Evolutionary conservation across 2,113 vertebrate species (phyloP).

Genomic region (Dinomys branickii): DNA sequence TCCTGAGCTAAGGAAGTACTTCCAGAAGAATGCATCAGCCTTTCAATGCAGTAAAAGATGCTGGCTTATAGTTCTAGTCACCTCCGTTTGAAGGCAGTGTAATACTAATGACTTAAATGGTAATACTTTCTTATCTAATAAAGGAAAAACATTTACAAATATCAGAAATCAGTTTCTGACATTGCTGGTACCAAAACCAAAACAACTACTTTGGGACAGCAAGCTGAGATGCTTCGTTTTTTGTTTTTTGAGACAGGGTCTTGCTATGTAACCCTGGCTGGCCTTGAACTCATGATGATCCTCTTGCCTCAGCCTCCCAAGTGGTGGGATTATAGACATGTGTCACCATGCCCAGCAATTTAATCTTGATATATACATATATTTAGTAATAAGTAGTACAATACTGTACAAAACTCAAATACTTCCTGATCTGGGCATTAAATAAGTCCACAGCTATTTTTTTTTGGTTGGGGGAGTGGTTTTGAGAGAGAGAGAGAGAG

Average conservation of each 20-base stretch:
- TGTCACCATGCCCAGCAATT: background rate
- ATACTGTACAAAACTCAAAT: background rate
- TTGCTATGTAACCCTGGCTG: background rate
- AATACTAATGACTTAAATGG: slow-evolving; percentile 76
- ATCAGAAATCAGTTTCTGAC: slow-evolving; percentile 80
- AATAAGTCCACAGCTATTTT: background rate
- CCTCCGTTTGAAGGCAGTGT: slow-evolving; percentile 76
- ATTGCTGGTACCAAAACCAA: no score
- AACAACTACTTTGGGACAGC: background rate
- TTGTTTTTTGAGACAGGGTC: background rate
- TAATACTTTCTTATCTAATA: slow-evolving; percentile 71
- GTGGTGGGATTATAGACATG: background rate
- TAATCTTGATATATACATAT: background rate
- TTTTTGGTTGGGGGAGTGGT: background rate
- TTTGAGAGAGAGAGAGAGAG: background rate
- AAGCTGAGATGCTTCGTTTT: background rate
- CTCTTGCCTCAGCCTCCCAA: background rate
- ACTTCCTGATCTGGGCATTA: background rate
- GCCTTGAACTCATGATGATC: background rate
- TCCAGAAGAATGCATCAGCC: slow-evolving; percentile 67
- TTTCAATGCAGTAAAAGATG: slow-evolving; percentile 80
- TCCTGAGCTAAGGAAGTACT: background rate
- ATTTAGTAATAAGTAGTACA: background rate
- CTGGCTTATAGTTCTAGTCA: slow-evolving; percentile 65
- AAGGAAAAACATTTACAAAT: slow-evolving; percentile 79